Conservation (phyloP, 2,113 vertebrate species). For the Lepus europaeus region DNA sequence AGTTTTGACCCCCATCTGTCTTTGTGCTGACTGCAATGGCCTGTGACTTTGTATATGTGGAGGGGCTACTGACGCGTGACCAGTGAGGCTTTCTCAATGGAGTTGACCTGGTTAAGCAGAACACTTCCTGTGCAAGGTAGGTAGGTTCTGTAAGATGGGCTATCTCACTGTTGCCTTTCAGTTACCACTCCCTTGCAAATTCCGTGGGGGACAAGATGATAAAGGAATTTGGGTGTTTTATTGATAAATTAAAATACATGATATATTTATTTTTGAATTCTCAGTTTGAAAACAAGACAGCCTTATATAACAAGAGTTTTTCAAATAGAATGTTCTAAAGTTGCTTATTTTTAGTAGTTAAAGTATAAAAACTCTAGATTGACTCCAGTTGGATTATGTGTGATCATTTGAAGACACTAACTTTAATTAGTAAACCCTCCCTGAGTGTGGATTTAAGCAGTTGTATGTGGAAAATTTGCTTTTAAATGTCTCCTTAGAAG, state of each 20-base stretch:
- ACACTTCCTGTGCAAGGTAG: background rate
- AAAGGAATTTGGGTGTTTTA: constrained; percentile 72
- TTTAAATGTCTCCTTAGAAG: constrained; percentile 95
- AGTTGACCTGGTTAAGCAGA: constrained; percentile 43
- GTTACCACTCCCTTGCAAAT: constrained; percentile 68
- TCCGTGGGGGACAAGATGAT: constrained; percentile 37
- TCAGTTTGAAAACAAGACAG: constrained; percentile 71
- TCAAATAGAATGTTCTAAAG: constrained; percentile 76
- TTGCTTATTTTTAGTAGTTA: constrained; percentile 64
- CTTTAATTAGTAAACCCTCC: constrained; percentile 71
- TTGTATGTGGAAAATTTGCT: constrained; percentile 66
- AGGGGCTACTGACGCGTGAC: background rate
- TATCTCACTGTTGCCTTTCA: constrained; percentile 44
- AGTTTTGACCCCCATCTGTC: constrained; percentile 49
- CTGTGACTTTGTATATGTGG: background rate
- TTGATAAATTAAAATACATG: constrained; percentile 69
- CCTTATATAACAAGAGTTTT: constrained; percentile 74
- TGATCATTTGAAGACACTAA: background rate
- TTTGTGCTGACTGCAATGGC: constrained; percentile 12
- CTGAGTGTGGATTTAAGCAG: constrained; percentile 53
- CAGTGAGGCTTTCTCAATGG: constrained; percentile 51
- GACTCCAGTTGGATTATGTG: background rate
- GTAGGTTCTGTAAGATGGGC: constrained; percentile 41
- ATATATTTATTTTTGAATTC: constrained; percentile 36
- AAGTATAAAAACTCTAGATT: background rate